phyloP scores from a whole-genome alignment of 2,113 vertebrate species.

The Heliornis fulica region DNA sequence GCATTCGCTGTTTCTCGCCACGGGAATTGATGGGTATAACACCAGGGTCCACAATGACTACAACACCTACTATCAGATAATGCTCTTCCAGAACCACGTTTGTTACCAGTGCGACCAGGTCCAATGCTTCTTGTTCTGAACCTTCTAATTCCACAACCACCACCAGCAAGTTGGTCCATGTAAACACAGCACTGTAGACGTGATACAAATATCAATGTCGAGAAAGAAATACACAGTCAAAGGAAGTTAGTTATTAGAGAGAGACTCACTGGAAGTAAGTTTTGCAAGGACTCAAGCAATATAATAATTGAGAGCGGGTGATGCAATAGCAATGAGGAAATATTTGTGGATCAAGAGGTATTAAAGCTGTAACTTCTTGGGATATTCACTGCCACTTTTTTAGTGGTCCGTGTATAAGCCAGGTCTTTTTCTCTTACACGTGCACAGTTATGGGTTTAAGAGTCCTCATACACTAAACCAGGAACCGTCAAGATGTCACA shows the following conservation, averaged over 20 bases:
- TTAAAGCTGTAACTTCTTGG: not conserved
- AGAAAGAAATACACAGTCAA: not conserved
- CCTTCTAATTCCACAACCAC: constrained; percentile 95
- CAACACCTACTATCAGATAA: constrained; percentile 92
- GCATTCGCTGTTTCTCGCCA: constrained; percentile 97
- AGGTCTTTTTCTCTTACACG: not conserved
- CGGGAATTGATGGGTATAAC: constrained; percentile 96
- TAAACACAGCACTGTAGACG: constrained; percentile 89
- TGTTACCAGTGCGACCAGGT: constrained; percentile 91
- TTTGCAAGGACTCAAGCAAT: not conserved
- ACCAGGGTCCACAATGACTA: constrained; percentile 93
- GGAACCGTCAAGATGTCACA: not conserved
- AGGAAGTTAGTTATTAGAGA: not conserved
- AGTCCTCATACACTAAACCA: not conserved
- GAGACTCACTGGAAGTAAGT: not conserved
- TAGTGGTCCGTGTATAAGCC: not conserved
- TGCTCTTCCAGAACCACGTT: constrained; percentile 94
- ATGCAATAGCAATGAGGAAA: not conserved
- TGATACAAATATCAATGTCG: not conserved
- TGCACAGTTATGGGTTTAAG: not conserved
- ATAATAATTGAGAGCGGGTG: not conserved
- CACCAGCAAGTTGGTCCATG: constrained; percentile 96
- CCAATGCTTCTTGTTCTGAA: constrained; percentile 92
- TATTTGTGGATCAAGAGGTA: not conserved
- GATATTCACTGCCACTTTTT: not conserved